These are phyloP conservation scores for Teinopalpus imperialis DNA, from an alignment of 2,888 invertebrate species.

Conservation along the genomic window DNA sequence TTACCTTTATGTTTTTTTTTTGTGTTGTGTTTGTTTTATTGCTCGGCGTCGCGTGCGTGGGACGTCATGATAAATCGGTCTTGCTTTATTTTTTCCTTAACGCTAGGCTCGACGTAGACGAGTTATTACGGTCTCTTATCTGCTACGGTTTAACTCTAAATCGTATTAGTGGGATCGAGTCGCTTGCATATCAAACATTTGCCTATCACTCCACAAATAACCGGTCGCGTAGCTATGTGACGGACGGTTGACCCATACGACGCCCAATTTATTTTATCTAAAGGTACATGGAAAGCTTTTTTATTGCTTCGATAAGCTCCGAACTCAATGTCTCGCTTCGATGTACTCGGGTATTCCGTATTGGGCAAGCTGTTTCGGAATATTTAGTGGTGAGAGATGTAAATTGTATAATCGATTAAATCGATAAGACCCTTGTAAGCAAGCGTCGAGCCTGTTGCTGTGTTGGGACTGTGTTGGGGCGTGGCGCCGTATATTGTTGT, in stretches of 20 bases:
- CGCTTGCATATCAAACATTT: slow-evolving; percentile 39
- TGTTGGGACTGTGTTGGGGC: slow-evolving; percentile 57
- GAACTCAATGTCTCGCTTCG: slow-evolving; percentile 32
- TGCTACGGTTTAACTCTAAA: slow-evolving; percentile 53
- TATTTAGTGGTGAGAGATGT: slow-evolving; percentile 28
- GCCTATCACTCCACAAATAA: slow-evolving; percentile 36
- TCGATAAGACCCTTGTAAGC: slow-evolving; percentile 36
- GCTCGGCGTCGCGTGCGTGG: slow-evolving; percentile 71
- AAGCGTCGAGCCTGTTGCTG: slow-evolving; percentile 50
- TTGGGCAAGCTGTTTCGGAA: slow-evolving; percentile 19
- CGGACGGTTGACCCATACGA: slow-evolving; percentile 39
- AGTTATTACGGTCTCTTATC: slow-evolving; percentile 61
- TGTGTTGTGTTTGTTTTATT: slow-evolving; percentile 67
- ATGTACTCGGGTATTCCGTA: slow-evolving; percentile 32
- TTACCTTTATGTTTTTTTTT: slow-evolving; percentile 57
- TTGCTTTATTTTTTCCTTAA: slow-evolving; percentile 65
- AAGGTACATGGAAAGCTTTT: slow-evolving; percentile 53
- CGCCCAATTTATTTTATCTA: slow-evolving; percentile 42
- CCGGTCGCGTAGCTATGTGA: slow-evolving; percentile 38
- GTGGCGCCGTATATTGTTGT: slow-evolving; percentile 59
- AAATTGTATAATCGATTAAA: slow-evolving; percentile 37
- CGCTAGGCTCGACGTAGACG: slow-evolving; percentile 68
- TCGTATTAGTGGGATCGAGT: slow-evolving; percentile 45
- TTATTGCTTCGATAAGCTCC: slow-evolving; percentile 41
- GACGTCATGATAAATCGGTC: slow-evolving; percentile 74